Percentiles rank a stretch among this genome's conserved stretches.
Evolutionary conservation across 1,140 invertebrate genomes (phyloP).

Genomic region (Teleopsis dalmanni): DNA sequence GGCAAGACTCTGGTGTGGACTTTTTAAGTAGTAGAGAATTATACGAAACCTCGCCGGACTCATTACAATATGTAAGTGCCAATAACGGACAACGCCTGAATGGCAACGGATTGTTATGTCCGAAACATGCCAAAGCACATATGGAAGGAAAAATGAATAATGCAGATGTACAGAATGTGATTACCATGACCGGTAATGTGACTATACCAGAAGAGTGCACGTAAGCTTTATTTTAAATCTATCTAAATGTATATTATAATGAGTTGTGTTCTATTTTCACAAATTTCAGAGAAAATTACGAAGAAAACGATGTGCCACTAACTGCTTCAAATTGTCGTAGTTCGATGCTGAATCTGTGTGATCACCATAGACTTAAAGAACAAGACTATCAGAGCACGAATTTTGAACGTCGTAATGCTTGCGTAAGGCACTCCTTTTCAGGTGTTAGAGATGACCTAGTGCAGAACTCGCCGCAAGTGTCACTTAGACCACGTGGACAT

Average conservation of each 20-base stretch:
- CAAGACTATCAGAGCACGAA: constrained; percentile 33
- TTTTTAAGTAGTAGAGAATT: constrained; percentile 46
- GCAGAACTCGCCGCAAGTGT: constrained; percentile 37
- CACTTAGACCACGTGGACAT: constrained; percentile 33
- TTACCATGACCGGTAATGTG: background rate
- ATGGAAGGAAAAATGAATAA: constrained; percentile 27
- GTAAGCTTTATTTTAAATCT: background rate
- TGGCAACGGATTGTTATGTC: constrained; percentile 26
- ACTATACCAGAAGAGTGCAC: constrained; percentile 2
- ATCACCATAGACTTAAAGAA: constrained; percentile 9
- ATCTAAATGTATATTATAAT: background rate
- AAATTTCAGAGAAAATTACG: constrained; percentile 51
- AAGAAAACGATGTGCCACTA: constrained; percentile 47
- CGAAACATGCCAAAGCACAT: constrained; percentile 33
- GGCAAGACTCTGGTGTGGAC: constrained; percentile 69
- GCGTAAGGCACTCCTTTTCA: constrained; percentile 40
- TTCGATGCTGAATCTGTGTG: constrained; percentile 11
- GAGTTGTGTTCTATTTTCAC: background rate
- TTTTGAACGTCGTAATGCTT: constrained; percentile 35
- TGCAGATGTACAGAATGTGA: background rate
- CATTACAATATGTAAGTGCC: constrained; percentile 44
- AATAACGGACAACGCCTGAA: constrained; percentile 33
- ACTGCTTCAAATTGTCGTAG: constrained; percentile 30
- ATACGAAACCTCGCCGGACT: constrained; percentile 58
- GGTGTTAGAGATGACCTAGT: constrained; percentile 42